Conservation (phyloP, 2,888 invertebrate genomes). For the Drosophila glabriapex region DNA sequence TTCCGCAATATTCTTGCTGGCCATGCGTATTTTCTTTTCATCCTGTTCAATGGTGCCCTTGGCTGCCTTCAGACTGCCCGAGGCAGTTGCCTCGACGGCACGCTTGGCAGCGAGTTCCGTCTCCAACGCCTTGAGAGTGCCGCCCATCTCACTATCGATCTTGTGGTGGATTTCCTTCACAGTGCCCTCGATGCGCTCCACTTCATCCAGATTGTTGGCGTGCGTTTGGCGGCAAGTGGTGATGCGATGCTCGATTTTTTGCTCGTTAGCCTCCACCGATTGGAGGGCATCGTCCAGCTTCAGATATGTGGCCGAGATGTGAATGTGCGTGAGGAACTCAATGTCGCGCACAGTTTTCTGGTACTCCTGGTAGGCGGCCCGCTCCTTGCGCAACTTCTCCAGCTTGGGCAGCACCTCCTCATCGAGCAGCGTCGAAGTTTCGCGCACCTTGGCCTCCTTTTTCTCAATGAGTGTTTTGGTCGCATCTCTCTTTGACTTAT, state of each 20-base stretch:
- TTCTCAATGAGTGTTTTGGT: slow-evolving; percentile 95
- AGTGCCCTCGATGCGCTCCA: slow-evolving; percentile 87
- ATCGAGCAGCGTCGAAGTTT: slow-evolving; percentile 91
- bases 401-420: slow-evolving; percentile 97
- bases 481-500: slow-evolving; percentile 95
- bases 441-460: slow-evolving; percentile 95
- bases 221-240: slow-evolving; percentile 87
- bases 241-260: slow-evolving; percentile 87
- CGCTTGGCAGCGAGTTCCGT: slow-evolving; percentile 88
- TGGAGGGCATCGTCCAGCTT: slow-evolving; percentile 85
- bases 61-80: slow-evolving; percentile 88
- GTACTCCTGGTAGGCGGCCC: slow-evolving; percentile 93
- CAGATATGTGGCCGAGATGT: slow-evolving; percentile 86
- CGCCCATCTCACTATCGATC: slow-evolving; percentile 89
- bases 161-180: slow-evolving; percentile 88
- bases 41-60: slow-evolving; percentile 89
- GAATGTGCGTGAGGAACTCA: slow-evolving; percentile 91
- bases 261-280: slow-evolving; percentile 86
- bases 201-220: slow-evolving; percentile 86
- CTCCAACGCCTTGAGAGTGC: slow-evolving; percentile 88
- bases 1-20: slow-evolving; percentile 89
- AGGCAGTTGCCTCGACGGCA: slow-evolving; percentile 89
- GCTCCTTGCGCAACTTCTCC: slow-evolving; percentile 93
- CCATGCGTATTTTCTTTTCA: slow-evolving; percentile 89
- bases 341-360: slow-evolving; percentile 94